Percentiles rank a stretch among this genome's conserved stretches.
These are phyloP conservation scores for Oryzias sinensis DNA, from an alignment of 2,797 vertebrate species.

Conservation along the genomic window DNA sequence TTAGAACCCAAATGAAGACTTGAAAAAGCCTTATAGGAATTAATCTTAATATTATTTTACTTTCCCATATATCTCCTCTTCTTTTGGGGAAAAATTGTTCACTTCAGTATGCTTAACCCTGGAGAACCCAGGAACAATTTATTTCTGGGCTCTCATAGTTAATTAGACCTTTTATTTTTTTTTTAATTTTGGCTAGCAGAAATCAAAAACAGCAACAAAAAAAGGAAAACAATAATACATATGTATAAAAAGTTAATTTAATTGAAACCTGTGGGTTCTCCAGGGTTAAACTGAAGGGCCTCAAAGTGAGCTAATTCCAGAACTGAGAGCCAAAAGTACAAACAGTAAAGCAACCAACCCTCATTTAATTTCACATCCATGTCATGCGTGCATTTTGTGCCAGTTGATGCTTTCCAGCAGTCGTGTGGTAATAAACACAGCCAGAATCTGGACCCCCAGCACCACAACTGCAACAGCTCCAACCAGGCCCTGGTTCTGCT, in stretches of 20 bases:
- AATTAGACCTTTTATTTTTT: too few relatives aligned
- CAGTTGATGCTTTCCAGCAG: constrained; percentile 72
- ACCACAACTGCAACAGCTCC: constrained; percentile 11
- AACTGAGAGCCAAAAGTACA: neutral
- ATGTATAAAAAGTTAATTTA: neutral
- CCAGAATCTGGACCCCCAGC: constrained; percentile 72
- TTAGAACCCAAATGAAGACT: too few relatives aligned
- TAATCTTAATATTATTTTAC: too few relatives aligned
- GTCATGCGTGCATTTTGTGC: constrained; percentile 41
- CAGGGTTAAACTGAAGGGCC: neutral
- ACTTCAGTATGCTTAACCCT: too few relatives aligned
- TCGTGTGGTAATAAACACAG: constrained; percentile 68
- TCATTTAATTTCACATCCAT: neutral
- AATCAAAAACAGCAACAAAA: too few relatives aligned
- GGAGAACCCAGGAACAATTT: too few relatives aligned
- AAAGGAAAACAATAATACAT: too few relatives aligned
- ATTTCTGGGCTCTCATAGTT: too few relatives aligned
- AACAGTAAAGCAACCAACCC: neutral
- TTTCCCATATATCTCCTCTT: too few relatives aligned
- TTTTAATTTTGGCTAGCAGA: too few relatives aligned
- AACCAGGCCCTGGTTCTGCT: constrained; percentile 58
- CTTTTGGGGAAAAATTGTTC: too few relatives aligned
- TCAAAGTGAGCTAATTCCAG: constrained; percentile 7
- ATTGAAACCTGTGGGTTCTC: neutral
- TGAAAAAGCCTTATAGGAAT: too few relatives aligned